Base-by-base conservation (phyloP, 2,113 vertebrate species). In the Mormoops blainvillei region DNA sequence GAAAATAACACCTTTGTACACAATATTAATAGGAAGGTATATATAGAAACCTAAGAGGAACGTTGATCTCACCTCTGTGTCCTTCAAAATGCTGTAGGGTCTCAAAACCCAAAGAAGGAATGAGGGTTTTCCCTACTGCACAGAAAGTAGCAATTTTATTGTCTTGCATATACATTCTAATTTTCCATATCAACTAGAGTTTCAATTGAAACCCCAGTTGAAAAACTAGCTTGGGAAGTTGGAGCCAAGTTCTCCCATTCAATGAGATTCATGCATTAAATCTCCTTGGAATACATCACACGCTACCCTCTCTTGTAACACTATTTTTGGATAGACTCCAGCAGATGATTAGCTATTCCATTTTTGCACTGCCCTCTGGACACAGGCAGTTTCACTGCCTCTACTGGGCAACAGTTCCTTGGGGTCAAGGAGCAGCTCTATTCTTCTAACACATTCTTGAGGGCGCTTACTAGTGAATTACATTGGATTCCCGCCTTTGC, bases 191-290 rank as follows among this genome's bases (percentile, higher is more conserved):
- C 8, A 87, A 52, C n/a, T 48, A 56, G 31, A 71, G 19, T 94
- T 95, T 85, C 86, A 86, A 86, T 74, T 22, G 20, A 91, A 95
- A 80, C 22, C 28, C 24, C 74, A 92, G 36, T 50, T 50, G 65
- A 92, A 95, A 91, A 89, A 81, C 20, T 76, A 83, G n/a, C 77
- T 86, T 77, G 71, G 26, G 43, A 92, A 85, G 18, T 70, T 77
- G 91, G 38, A 70, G n/a, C 54, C 36, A 68, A 16, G 7, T 84
- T 71, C 48, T 7, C 11, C 93, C 24, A 14, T 58, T 84, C 77
- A 89, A n/a, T 54, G 77, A 54, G 14, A 83, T 43, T 58, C 36
- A 31, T 41, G 36, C 33, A 70, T 84, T 73, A 94, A 87, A 48
- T 63, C 31, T 63, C 77, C 61, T 41, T 12, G 54, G 48, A 54